Evolutionary conservation across 1,140 invertebrate genomes (phyloP).

Genomic region (Drusus annulatus): DNA sequence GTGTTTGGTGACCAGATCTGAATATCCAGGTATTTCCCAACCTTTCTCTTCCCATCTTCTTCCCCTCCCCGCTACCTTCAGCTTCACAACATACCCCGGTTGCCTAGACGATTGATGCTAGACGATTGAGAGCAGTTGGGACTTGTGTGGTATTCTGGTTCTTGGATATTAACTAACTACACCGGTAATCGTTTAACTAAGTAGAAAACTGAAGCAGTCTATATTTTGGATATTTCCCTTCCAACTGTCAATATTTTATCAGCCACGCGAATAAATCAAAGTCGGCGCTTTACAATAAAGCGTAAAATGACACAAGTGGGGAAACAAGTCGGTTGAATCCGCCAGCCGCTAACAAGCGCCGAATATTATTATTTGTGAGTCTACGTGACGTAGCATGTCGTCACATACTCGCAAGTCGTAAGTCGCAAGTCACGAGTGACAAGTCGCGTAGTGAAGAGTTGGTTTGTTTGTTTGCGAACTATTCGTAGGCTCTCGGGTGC

Average conservation of each 20-base stretch:
- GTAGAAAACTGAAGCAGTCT: neutral
- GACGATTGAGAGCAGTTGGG: too few relatives aligned
- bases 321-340: neutral
- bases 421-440: too few relatives aligned
- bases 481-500: neutral
- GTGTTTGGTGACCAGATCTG: too few relatives aligned
- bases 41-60: too few relatives aligned
- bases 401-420: neutral
- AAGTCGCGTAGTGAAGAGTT: too few relatives aligned
- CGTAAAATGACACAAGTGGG: neutral
- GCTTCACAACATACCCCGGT: too few relatives aligned
- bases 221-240: neutral
- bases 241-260: neutral
- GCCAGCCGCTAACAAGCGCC: neutral
- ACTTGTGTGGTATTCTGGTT: too few relatives aligned
- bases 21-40: too few relatives aligned
- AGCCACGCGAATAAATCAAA: neutral
- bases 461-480: slow-evolving; percentile 1
- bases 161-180: too few relatives aligned
- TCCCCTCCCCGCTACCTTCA: too few relatives aligned
- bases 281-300: neutral
- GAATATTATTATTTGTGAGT: neutral
- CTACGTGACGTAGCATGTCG: neutral
- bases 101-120: too few relatives aligned
- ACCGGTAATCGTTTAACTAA: neutral